phyloP scores from a whole-genome alignment of 1,140 invertebrate genomes.

The Phenacoccus solenopsis region DNA sequence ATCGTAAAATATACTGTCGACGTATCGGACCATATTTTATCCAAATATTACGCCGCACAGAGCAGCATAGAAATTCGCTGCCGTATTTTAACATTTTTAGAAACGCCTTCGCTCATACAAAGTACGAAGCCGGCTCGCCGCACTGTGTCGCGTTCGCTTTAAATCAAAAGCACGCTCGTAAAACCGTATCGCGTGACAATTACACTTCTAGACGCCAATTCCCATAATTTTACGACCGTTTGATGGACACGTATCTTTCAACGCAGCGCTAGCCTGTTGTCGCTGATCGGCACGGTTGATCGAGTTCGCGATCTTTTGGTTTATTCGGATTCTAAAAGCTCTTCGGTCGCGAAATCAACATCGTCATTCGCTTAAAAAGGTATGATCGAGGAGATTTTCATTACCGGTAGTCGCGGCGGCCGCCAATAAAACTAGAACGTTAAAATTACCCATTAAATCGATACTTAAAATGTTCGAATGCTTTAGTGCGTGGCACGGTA shows the following conservation, averaged over 20 bases:
- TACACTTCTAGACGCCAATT: not conserved
- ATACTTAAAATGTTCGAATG: not conserved
- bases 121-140: too few relatives aligned
- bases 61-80: too few relatives aligned
- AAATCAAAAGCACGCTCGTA: not conserved
- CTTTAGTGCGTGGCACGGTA: not conserved
- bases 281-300: too few relatives aligned
- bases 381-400: not conserved
- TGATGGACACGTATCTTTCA: too few relatives aligned
- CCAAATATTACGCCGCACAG: not conserved
- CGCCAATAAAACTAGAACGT: not conserved
- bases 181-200: not conserved
- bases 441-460: conserved; percentile 3
- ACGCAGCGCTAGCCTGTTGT: too few relatives aligned
- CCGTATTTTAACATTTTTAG: not conserved
- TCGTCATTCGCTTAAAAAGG: too few relatives aligned
- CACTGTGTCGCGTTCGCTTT: too few relatives aligned
- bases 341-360: not conserved
- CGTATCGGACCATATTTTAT: not conserved
- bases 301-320: too few relatives aligned
- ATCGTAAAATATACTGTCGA: not conserved
- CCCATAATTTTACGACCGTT: too few relatives aligned
- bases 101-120: too few relatives aligned
- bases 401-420: not conserved
- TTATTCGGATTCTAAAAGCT: too few relatives aligned